phyloP scores from a whole-genome alignment of 2,888 invertebrate genomes.

The Luperina nickerlii region DNA sequence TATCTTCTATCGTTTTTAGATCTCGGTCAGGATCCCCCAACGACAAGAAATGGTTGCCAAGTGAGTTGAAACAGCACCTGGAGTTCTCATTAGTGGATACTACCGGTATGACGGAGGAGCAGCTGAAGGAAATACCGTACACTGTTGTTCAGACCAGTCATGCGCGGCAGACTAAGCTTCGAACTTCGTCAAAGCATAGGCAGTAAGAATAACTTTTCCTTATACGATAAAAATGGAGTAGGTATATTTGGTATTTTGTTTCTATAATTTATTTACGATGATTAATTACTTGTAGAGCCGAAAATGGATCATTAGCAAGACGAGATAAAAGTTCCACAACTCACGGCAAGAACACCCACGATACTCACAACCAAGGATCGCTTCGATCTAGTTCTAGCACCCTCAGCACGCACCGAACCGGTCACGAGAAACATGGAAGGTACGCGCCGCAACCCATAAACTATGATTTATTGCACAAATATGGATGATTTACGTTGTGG shows the following conservation, averaged over 20 bases:
- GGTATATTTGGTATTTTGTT: neutral
- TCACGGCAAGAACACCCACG: conserved; percentile 81
- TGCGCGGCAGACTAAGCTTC: conserved; percentile 91
- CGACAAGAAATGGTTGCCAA: conserved; percentile 93
- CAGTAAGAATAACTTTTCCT: conserved; percentile 75
- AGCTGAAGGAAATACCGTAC: conserved; percentile 96
- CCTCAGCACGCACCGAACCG: conserved; percentile 75
- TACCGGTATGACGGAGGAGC: conserved; percentile 96
- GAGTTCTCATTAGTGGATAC: conserved; percentile 97
- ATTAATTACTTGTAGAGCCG: conserved; percentile 66
- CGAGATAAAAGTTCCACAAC: conserved; percentile 83
- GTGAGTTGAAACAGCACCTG: conserved; percentile 95
- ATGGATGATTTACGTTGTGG: conserved; percentile 64
- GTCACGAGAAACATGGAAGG: conserved; percentile 66
- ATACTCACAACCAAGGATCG: conserved; percentile 88
- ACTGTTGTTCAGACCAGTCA: conserved; percentile 95
- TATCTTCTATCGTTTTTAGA: conserved; percentile 67
- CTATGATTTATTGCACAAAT: conserved; percentile 61
- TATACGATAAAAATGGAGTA: neutral
- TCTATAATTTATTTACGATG: neutral
- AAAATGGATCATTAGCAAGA: conserved; percentile 86
- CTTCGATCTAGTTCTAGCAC: conserved; percentile 91
- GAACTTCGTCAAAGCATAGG: conserved; percentile 85
- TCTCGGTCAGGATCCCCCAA: conserved; percentile 93
- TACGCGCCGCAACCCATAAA: conserved; percentile 52